A percentile compares a stretch with the other conserved stretches of the same genome.
These are phyloP conservation scores for Cyclargus thomasi DNA, from an alignment of 1,140 invertebrate genomes.

Conservation along the genomic window DNA sequence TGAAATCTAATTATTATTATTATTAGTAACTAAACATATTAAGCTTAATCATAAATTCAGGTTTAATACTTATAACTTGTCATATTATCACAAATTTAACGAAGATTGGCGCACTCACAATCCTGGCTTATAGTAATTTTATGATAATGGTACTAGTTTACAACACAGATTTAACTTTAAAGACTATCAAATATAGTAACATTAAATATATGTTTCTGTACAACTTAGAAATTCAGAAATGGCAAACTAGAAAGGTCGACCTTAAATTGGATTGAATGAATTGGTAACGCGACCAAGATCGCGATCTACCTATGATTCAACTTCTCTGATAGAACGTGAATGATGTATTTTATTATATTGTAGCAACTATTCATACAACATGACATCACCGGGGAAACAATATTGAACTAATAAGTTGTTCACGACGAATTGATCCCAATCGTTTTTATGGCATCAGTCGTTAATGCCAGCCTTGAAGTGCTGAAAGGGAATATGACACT, in stretches of 20 bases:
- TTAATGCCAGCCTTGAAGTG: slow-evolving; percentile 2
- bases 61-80: background rate
- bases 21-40: background rate
- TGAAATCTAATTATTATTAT: too few relatives aligned
- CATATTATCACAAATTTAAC: background rate
- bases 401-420: slow-evolving; percentile 8
- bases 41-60: background rate
- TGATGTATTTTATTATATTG: slow-evolving; percentile 10
- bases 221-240: too few relatives aligned
- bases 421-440: slow-evolving; percentile 13
- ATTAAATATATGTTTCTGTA: background rate
- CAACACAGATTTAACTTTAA: background rate
- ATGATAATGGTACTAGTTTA: background rate
- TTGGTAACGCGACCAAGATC: too few relatives aligned
- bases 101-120: background rate
- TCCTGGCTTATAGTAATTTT: background rate
- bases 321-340: too few relatives aligned
- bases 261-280: too few relatives aligned
- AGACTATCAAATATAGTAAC: background rate
- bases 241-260: too few relatives aligned
- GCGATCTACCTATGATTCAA: too few relatives aligned
- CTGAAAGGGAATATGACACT: slow-evolving; percentile 1
- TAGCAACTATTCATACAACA: background rate
- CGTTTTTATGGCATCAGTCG: slow-evolving; percentile 8
- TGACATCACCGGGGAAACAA: slow-evolving; percentile 9